phyloP scores from a whole-genome alignment of 2,113 vertebrate species.

The Potamarius usumacintae region DNA sequence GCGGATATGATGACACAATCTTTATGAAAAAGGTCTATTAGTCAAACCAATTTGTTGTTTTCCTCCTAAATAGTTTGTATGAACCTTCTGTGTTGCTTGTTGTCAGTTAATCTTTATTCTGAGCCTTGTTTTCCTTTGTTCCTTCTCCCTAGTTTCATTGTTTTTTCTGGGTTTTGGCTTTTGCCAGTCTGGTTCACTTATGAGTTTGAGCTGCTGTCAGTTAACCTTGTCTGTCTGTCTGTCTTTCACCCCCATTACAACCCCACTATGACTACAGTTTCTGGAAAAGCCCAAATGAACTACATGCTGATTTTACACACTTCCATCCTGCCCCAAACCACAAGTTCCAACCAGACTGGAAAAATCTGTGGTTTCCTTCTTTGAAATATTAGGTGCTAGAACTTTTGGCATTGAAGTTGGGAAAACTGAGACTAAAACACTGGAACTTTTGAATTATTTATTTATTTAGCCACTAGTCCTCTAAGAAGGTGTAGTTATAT shows the following conservation, averaged over 20 bases:
- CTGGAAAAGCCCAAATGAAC: neutral
- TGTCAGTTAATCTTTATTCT: neutral
- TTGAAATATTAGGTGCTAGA: neutral
- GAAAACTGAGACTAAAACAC: neutral
- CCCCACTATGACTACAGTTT: neutral
- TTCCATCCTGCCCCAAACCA: neutral
- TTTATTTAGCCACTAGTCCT: neutral
- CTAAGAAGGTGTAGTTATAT: neutral
- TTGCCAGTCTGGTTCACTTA: neutral
- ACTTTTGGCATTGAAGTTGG: neutral
- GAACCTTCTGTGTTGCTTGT: too few relatives aligned
- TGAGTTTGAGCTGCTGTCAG: neutral
- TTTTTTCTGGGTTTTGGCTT: neutral
- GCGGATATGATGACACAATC: neutral
- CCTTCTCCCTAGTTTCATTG: too few relatives aligned
- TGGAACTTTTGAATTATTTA: too few relatives aligned
- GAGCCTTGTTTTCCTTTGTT: too few relatives aligned
- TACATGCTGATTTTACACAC: neutral
- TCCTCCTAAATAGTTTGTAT: too few relatives aligned
- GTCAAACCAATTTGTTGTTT: too few relatives aligned
- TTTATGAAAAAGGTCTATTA: neutral
- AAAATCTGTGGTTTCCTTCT: neutral
- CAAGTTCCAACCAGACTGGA: neutral
- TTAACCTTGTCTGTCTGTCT: neutral
- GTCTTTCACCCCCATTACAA: neutral